Evolutionary conservation across 64 coral and sea anemone genomes (phyloP).

Genomic region (Stichodactyla helianthus): DNA sequence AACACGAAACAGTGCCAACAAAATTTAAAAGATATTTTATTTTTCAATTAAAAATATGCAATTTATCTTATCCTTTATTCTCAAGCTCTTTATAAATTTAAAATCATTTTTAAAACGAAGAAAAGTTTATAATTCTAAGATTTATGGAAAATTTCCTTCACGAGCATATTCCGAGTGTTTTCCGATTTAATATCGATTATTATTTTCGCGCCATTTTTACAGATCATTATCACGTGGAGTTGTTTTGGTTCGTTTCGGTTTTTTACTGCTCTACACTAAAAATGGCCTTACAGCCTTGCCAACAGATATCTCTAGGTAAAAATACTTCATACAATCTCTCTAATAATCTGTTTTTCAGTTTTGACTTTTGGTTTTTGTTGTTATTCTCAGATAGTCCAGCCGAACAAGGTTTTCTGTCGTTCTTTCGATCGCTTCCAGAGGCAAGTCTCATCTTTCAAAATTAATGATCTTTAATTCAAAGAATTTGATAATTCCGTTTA

Average conservation of each 20-base stretch:
- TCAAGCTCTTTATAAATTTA: too few relatives aligned
- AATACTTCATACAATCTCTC: background rate
- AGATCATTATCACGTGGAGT: constrained; percentile 26
- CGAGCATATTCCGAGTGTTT: background rate
- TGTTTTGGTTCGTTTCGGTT: constrained; percentile 29
- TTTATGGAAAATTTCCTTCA: background rate
- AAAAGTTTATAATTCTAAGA: background rate
- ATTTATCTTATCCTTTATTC: too few relatives aligned
- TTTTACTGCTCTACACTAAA: background rate
- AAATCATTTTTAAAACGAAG: background rate
- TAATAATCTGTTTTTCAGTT: background rate
- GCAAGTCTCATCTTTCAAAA: constrained; percentile 16
- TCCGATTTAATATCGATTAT: constrained; percentile 37
- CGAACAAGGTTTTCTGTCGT: constrained; percentile 74
- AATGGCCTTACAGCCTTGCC: constrained; percentile 85
- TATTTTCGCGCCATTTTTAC: constrained; percentile 23
- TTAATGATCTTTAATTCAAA: background rate
- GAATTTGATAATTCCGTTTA: background rate
- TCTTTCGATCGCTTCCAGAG: constrained; percentile 78
- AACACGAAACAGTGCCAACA: too few relatives aligned
- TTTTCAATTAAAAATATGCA: too few relatives aligned
- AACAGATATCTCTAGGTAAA: constrained; percentile 87
- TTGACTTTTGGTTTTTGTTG: background rate
- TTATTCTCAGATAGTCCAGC: constrained; percentile 64
- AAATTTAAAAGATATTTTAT: too few relatives aligned